Evolutionary conservation across 2,113 vertebrate genomes (phyloP).

Genomic region (Amphiprion percula): DNA sequence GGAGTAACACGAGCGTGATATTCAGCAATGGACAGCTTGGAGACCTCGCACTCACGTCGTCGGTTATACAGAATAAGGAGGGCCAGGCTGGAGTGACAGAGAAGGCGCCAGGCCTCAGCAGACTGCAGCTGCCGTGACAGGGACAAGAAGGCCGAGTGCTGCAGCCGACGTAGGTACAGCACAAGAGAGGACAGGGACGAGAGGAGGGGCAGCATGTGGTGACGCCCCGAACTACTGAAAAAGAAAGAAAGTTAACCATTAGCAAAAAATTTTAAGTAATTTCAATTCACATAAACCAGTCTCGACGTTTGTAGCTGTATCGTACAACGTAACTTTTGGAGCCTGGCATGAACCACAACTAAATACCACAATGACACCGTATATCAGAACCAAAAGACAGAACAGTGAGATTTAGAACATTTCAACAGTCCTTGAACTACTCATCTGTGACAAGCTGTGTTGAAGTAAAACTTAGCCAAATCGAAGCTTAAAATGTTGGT

Average conservation of each 20-base stretch:
- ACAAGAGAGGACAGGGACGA: slow-evolving; percentile 85
- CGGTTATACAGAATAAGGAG: slow-evolving; percentile 88
- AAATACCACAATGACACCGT: no score
- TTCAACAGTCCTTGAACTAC: no score
- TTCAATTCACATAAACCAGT: no score
- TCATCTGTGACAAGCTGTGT: no score
- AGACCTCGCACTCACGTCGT: slow-evolving; percentile 85
- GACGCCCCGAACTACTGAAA: slow-evolving; percentile 71
- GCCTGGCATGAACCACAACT: not conserved
- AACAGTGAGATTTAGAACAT: no score
- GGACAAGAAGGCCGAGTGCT: slow-evolving; percentile 84
- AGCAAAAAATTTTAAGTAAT: no score
- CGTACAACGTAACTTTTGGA: not conserved
- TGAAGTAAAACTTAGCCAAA: no score
- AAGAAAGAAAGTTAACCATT: no score
- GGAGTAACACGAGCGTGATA: slow-evolving; percentile 79
- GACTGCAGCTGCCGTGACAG: slow-evolving; percentile 82
- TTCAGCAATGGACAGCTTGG: slow-evolving; percentile 82
- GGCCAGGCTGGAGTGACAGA: slow-evolving; percentile 86
- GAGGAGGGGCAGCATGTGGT: slow-evolving; percentile 85
- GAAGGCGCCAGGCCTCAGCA: slow-evolving; percentile 85
- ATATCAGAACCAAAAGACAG: no score
- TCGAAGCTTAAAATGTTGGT: no score
- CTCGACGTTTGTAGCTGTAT: not conserved
- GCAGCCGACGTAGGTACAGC: slow-evolving; percentile 83